These are phyloP conservation scores for Pogonus chalceus DNA, from an alignment of 1,140 invertebrate species.

Conservation along the genomic window DNA sequence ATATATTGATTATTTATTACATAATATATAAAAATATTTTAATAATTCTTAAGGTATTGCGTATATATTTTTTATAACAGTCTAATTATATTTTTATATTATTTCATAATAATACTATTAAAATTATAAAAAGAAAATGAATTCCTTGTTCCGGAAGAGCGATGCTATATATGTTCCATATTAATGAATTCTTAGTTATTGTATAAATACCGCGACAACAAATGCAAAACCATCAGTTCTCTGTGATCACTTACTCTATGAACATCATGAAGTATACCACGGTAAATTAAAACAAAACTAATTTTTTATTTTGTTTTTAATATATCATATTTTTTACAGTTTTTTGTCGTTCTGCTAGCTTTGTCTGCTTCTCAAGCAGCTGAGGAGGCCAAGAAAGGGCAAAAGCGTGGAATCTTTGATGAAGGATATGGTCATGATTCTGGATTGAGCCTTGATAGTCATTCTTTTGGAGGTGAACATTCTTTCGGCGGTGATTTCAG, in stretches of 20 bases:
- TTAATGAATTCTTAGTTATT: background rate
- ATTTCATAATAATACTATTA: no score
- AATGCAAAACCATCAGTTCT: background rate
- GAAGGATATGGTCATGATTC: conserved; percentile 21
- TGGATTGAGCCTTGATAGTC: background rate
- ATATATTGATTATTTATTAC: no score
- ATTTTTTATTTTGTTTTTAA: background rate
- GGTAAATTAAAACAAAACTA: background rate
- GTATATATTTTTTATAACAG: no score
- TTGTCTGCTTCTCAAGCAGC: conserved; percentile 22
- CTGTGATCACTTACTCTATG: background rate
- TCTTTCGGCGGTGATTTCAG: background rate
- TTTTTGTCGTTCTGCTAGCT: conserved; percentile 24
- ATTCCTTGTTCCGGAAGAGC: background rate
- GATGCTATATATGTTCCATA: background rate
- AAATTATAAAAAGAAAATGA: no score
- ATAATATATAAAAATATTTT: no score
- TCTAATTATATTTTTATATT: no score
- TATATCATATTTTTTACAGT: conserved; percentile 15
- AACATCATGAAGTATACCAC: background rate
- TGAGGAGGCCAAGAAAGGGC: conserved; percentile 20
- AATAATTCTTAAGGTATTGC: no score
- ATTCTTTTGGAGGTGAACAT: background rate
- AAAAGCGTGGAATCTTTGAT: conserved; percentile 27
- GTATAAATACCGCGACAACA: background rate